Evolutionary conservation across 2,797 vertebrate genomes (phyloP).

Genomic region (Valencia hispanica): DNA sequence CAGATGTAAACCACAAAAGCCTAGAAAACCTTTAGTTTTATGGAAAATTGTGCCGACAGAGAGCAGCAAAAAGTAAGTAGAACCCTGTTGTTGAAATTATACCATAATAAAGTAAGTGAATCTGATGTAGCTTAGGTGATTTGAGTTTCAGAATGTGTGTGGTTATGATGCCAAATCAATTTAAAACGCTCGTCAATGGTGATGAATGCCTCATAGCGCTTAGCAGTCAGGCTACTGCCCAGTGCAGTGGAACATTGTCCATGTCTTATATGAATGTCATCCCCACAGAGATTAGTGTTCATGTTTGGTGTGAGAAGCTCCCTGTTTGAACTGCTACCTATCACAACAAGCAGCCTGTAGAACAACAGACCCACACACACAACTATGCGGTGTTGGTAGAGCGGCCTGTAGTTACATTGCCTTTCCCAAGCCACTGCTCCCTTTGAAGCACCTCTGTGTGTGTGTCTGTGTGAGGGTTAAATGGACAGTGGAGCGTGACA

Average conservation of each 20-base stretch:
- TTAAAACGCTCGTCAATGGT: background rate
- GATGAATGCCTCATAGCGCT: constrained; percentile 14
- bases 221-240: constrained; percentile 40
- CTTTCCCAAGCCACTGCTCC: constrained; percentile 80
- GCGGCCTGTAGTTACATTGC: constrained; percentile 77
- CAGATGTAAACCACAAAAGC: background rate
- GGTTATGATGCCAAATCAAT: background rate
- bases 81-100: background rate
- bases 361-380: constrained; percentile 80
- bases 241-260: constrained; percentile 47
- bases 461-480: constrained; percentile 72
- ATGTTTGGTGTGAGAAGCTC: constrained; percentile 76
- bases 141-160: background rate
- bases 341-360: constrained; percentile 76
- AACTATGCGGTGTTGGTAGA: constrained; percentile 82
- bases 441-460: constrained; percentile 74
- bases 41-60: background rate
- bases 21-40: background rate
- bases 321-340: constrained; percentile 75
- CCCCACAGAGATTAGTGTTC: constrained; percentile 71
- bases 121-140: background rate
- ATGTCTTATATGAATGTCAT: constrained; percentile 71
- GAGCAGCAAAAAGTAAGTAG: background rate
- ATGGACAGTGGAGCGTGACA: constrained; percentile 82
- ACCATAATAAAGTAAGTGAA: background rate